Evolutionary conservation across 1,140 invertebrate genomes (phyloP).

Genomic region (Calliphora vicina): DNA sequence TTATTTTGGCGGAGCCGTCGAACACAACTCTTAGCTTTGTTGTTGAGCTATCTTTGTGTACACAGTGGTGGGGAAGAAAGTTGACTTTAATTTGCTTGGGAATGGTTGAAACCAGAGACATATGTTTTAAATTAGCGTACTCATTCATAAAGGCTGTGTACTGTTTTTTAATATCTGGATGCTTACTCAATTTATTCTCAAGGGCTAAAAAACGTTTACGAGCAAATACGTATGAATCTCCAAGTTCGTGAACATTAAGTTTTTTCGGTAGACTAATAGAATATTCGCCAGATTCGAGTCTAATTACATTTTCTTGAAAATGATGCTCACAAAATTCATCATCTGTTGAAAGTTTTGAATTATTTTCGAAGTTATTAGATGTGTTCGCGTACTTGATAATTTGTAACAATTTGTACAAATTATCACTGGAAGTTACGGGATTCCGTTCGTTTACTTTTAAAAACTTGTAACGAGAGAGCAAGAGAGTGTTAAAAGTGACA

Average conservation of each 20-base stretch:
- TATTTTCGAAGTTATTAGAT: background rate
- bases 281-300: constrained; percentile 2
- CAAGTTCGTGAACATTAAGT: background rate
- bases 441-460: too few relatives aligned
- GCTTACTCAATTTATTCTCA: background rate
- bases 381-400: too few relatives aligned
- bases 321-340: constrained; percentile 13
- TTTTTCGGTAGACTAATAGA: constrained; percentile 16
- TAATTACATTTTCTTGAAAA: background rate
- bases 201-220: too few relatives aligned
- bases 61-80: constrained; percentile 41
- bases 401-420: too few relatives aligned
- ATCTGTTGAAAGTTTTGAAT: background rate
- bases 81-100: background rate
- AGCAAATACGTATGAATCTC: constrained; percentile 28
- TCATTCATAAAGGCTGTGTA: background rate
- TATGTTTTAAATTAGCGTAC: constrained; percentile 17
- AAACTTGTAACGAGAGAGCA: too few relatives aligned
- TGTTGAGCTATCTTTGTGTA: constrained; percentile 40
- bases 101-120: background rate
- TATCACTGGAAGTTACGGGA: too few relatives aligned
- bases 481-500: too few relatives aligned
- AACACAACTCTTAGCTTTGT: constrained; percentile 43
- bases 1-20: constrained; percentile 37
- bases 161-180: background rate